Conservation (phyloP, 2,113 vertebrate species). For the Opisthocomus hoazin region DNA sequence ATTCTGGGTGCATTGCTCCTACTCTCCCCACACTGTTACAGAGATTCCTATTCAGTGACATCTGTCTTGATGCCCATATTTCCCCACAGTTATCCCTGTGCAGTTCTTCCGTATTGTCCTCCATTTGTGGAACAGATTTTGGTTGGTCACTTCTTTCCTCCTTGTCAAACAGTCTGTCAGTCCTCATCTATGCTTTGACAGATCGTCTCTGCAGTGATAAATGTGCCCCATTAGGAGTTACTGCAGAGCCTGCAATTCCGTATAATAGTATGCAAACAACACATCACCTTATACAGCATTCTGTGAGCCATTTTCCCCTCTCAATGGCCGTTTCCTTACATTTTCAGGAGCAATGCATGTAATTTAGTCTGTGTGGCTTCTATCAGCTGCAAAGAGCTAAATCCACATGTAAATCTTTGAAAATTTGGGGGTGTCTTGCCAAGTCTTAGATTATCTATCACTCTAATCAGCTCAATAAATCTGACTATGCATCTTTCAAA, state of each 20-base stretch:
- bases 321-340: neutral
- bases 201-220: neutral
- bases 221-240: slow-evolving; percentile 28
- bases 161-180: slow-evolving; percentile 9
- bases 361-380: neutral
- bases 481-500: neutral
- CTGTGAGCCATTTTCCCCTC: neutral
- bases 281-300: neutral
- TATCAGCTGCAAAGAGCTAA: slow-evolving; percentile 2
- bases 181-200: slow-evolving; percentile 19
- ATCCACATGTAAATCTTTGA: neutral
- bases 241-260: slow-evolving; percentile 33
- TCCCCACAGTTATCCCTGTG: neutral
- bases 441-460: neutral
- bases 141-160: neutral
- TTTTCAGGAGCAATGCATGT: neutral
- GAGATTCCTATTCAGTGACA: neutral
- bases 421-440: neutral
- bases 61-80: neutral
- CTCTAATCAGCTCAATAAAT: slow-evolving; percentile 3
- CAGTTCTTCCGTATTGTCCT: neutral
- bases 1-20: neutral
- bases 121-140: neutral
- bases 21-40: neutral
- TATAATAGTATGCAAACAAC: slow-evolving; percentile 18